Evolutionary conservation across 1,140 invertebrate genomes (phyloP), one percentile per base, ranked within the genome.

Genomic region (Bombus waltoni): DNA sequence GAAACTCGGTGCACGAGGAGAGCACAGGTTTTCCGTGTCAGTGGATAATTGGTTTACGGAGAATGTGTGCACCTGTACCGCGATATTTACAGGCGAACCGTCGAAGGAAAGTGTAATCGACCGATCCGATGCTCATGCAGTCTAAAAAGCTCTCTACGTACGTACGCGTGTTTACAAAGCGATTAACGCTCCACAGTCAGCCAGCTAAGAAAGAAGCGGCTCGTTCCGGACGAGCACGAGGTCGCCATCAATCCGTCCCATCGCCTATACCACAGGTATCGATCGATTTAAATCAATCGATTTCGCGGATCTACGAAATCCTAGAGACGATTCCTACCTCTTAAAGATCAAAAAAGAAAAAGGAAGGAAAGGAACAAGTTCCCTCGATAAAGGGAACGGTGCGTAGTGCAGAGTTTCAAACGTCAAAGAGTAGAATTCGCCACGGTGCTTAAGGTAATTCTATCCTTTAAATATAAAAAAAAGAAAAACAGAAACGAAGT

Each of bases 51-150:
- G 83, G 81, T 88, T 90, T 90, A 90, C 68, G 72, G 88, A 72
- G 82, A 77, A 87, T 65, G 72, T 81, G 78, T 65, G 82, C 72
- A 59, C 79, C 78, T 78, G 71, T 80, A 65, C 71, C 74, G 77
- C 74, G 89, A 80, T 85, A 89, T 68, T 72, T 90, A 71, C 86
- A 88, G 76, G 75, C 76, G 57, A 86, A 66, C 62, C 73, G 66
- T 25, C 74, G 70, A 74, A 82, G 82, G 83, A 86, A 88, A 88
- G 86, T 85, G 89, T 86, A 90, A 90, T 90, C 89, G 89, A 90
- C 89, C 89, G 80, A 90, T 90, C 53, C 84, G 88, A 89, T 89
- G 88, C 85, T 89, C 76, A n/a, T 83, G 87, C 81, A 79, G 70
- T 84, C 81, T 79, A 57, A 79, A 84, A 79, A 79, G 44, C 44